Evolutionary conservation across 2,797 vertebrate species (phyloP).

Genomic region (Neopelma chrysocephalum): DNA sequence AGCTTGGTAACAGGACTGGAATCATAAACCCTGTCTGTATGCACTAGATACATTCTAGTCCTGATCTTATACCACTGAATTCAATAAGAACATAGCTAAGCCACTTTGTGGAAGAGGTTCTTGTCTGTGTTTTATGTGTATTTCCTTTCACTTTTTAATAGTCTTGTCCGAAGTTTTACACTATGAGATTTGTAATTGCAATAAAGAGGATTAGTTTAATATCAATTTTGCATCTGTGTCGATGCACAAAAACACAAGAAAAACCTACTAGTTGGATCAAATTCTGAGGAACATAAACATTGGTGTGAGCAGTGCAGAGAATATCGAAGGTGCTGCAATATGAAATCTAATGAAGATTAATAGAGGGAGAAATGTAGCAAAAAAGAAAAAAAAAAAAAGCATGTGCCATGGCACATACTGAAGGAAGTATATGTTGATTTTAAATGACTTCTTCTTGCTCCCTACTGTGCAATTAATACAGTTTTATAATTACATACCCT

Average conservation of each 20-base stretch:
- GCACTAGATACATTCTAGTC: not conserved
- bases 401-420: not conserved
- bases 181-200: not conserved
- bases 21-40: not conserved
- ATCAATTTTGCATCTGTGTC: not conserved
- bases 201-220: not conserved
- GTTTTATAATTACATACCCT: not conserved
- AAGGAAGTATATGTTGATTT: not conserved
- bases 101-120: not conserved
- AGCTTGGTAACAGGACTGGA: not conserved
- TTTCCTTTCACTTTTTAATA: not conserved
- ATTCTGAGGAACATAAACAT: not conserved
- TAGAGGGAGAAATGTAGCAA: not conserved
- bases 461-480: not conserved
- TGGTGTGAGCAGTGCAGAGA: not conserved
- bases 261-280: not conserved
- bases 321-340: rapidly evolving
- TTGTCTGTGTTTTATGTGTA: not conserved
- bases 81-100: not conserved
- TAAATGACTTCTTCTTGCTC: not conserved
- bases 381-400: not conserved
- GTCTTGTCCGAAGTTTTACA: not conserved
- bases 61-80: not conserved
- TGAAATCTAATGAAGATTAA: not conserved
- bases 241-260: not conserved